A percentile compares a stretch with the other conserved stretches of the same genome.
Conservation (phyloP, 2,888 invertebrate genomes). For the Drosophila emarginata region DNA sequence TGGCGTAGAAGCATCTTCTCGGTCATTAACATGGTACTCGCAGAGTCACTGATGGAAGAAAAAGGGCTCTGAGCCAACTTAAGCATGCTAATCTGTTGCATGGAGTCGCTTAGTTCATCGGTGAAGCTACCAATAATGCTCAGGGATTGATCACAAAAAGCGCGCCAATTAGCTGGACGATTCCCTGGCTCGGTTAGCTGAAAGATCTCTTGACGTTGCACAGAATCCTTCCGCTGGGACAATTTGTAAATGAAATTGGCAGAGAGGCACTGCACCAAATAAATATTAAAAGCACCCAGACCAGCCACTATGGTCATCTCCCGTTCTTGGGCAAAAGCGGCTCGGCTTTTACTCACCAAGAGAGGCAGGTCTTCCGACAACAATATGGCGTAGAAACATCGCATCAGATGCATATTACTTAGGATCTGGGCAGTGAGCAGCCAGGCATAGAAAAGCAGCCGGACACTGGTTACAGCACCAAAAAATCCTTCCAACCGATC, state of each 20-base stretch:
- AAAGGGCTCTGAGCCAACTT: conserved; percentile 37
- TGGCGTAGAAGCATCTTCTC: conserved; percentile 80
- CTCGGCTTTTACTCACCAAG: conserved; percentile 34
- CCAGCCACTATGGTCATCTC: conserved; percentile 86
- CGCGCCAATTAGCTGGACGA: conserved; percentile 94
- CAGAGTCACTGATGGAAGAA: conserved; percentile 41
- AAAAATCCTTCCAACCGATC: conserved; percentile 76
- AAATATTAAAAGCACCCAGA: conserved; percentile 83
- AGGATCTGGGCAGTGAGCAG: conserved; percentile 87
- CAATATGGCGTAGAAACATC: conserved; percentile 87
- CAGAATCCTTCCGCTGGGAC: conserved; percentile 84
- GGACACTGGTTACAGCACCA: conserved; percentile 72
- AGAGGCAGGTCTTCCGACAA: conserved; percentile 86
- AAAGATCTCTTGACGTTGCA: conserved; percentile 87
- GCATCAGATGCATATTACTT: conserved; percentile 88
- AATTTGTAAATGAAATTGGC: conserved; percentile 89
- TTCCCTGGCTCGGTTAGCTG: conserved; percentile 90
- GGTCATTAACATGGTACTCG: conserved; percentile 67
- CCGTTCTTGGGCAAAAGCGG: conserved; percentile 83
- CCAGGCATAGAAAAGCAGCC: conserved; percentile 86
- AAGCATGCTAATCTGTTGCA: conserved; percentile 72
- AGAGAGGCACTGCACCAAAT: conserved; percentile 89
- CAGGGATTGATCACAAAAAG: conserved; percentile 86
- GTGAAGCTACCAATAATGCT: conserved; percentile 86
- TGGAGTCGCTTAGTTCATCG: conserved; percentile 85